Evolutionary conservation across 2,888 invertebrate species (phyloP).

Genomic region (Micropterix aruncella): DNA sequence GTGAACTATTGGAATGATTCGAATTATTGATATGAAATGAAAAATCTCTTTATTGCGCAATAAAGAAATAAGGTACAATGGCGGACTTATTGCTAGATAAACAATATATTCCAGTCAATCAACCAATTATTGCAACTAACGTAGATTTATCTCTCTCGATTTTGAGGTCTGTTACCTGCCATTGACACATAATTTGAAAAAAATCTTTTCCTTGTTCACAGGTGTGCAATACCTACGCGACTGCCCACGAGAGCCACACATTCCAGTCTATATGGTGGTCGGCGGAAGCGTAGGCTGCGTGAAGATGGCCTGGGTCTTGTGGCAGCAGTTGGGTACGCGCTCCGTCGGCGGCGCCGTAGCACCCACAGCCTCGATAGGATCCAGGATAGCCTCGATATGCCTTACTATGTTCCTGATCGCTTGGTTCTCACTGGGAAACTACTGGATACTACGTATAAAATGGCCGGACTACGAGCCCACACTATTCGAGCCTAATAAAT

Average conservation of each 20-base stretch:
- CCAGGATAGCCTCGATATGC: slow-evolving; percentile 45
- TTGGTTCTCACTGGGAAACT: slow-evolving; percentile 69
- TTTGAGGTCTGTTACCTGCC: too few species aligned
- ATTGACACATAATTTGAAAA: too few species aligned
- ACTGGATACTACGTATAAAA: slow-evolving; percentile 64
- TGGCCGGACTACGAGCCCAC: slow-evolving; percentile 63
- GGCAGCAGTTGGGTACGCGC: slow-evolving; percentile 49
- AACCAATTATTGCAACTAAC: too few species aligned
- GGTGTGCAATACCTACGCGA: slow-evolving; percentile 68
- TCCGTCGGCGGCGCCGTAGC: slow-evolving; percentile 38
- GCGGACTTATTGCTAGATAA: too few species aligned
- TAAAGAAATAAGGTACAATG: too few species aligned
- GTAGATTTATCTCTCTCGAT: too few species aligned
- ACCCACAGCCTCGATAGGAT: slow-evolving; percentile 34
- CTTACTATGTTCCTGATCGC: slow-evolving; percentile 55
- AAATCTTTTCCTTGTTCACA: slow-evolving; percentile 20
- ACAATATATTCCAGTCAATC: too few species aligned
- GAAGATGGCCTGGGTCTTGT: slow-evolving; percentile 52
- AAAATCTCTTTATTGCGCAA: too few species aligned
- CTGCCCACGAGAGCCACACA: slow-evolving; percentile 62
- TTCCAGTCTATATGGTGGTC: slow-evolving; percentile 75
- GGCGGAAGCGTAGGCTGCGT: slow-evolving; percentile 63
- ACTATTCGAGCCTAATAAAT: slow-evolving; percentile 61
- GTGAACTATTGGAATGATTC: not conserved
- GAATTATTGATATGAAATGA: too few species aligned